Conservation (phyloP, 2,797 vertebrate genomes). For the Alfaro cultratus region DNA sequence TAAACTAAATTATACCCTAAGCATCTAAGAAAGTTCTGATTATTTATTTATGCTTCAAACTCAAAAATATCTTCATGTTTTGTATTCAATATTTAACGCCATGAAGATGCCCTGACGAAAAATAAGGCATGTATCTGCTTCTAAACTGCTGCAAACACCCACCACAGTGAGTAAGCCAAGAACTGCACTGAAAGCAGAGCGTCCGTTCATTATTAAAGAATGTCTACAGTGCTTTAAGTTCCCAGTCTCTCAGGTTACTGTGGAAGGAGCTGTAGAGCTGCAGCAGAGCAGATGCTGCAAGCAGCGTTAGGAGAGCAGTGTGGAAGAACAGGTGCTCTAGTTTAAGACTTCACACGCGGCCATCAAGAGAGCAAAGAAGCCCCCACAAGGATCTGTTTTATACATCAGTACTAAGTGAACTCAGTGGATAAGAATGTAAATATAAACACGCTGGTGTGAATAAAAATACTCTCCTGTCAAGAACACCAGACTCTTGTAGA, state of each 20-base stretch:
- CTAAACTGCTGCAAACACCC: conserved; percentile 19
- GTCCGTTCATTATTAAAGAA: conserved; percentile 77
- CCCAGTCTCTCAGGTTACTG: conserved; percentile 66
- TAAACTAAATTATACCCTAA: not conserved
- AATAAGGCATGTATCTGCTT: conserved; percentile 37
- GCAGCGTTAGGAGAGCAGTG: conserved; percentile 20
- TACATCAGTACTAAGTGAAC: not conserved
- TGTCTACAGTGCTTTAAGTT: conserved; percentile 58
- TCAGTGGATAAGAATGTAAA: conserved; percentile 15
- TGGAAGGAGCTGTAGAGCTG: conserved; percentile 57
- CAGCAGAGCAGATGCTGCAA: conserved; percentile 55
- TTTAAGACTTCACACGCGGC: conserved; percentile 8
- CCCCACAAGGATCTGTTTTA: conserved; percentile 5
- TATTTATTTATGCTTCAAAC: not conserved
- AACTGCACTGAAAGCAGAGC: conserved; percentile 57
- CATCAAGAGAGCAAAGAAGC: not conserved
- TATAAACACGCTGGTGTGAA: conserved; percentile 20
- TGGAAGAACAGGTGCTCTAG: conserved; percentile 58
- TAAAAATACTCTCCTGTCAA: conserved; percentile 4
- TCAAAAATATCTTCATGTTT: not conserved
- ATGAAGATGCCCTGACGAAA: conserved; percentile 22
- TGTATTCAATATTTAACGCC: conserved; percentile 2
- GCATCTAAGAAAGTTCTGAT: not conserved
- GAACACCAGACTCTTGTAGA: conserved; percentile 21
- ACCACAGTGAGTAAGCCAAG: conserved; percentile 35